Evolutionary conservation across 64 coral and sea anemone species (phyloP).

Genomic region (Platygyra sinensis): DNA sequence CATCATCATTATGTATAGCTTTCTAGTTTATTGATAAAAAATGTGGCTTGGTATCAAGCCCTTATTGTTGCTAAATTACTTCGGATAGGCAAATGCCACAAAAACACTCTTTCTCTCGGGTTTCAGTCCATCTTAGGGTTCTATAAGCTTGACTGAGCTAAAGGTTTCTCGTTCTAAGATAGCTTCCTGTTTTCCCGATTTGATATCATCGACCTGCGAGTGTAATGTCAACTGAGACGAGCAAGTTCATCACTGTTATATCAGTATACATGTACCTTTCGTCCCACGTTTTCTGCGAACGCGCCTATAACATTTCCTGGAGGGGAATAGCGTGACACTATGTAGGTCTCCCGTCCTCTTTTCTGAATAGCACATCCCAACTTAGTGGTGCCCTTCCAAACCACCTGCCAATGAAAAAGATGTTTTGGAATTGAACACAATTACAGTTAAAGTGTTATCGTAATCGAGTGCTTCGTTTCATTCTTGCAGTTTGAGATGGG

Average conservation of each 20-base stretch:
- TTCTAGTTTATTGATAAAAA: too few species aligned
- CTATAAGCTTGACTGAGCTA: background rate
- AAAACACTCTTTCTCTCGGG: background rate
- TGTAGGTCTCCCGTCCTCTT: too few species aligned
- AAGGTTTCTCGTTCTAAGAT: background rate
- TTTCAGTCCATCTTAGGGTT: slow-evolving; percentile 1
- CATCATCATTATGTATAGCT: background rate
- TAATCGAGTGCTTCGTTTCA: too few species aligned
- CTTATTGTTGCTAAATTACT: background rate
- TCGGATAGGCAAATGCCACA: background rate
- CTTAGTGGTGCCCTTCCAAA: slow-evolving; percentile 8
- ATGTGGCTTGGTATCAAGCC: background rate
- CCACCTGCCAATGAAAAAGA: background rate
- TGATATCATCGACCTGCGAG: background rate
- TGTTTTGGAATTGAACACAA: too few species aligned
- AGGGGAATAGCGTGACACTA: too few species aligned
- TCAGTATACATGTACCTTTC: too few species aligned
- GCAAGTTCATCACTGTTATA: background rate
- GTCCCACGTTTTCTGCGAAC: background rate
- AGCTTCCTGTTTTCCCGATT: background rate
- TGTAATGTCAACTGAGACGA: background rate
- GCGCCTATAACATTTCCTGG: too few species aligned
- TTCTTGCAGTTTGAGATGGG: too few species aligned
- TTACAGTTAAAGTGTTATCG: too few species aligned
- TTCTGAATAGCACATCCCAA: too few species aligned